Percentiles rank a stretch among this genome's conserved stretches.
Evolutionary conservation across 2,888 invertebrate genomes (phyloP).

Genomic region (Cataglyphis livida): DNA sequence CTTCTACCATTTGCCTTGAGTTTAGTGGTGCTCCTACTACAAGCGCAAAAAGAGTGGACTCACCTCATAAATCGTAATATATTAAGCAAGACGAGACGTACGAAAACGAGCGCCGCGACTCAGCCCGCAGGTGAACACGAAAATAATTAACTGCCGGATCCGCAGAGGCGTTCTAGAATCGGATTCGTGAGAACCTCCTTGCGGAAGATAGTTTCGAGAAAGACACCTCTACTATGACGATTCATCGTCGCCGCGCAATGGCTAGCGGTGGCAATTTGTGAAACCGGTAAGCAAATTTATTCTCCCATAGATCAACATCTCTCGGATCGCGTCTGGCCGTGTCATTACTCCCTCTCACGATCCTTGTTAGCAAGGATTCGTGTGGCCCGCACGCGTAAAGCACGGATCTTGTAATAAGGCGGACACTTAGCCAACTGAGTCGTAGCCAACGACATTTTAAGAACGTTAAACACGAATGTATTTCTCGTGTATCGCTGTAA

Average conservation of each 20-base stretch:
- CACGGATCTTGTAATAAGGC: slow-evolving; percentile 72
- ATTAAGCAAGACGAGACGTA: slow-evolving; percentile 46
- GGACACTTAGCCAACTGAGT: slow-evolving; percentile 62
- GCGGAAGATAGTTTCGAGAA: slow-evolving; percentile 52
- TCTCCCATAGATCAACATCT: slow-evolving; percentile 74
- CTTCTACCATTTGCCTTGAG: background rate
- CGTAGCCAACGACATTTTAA: slow-evolving; percentile 57
- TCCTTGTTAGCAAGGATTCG: slow-evolving; percentile 79
- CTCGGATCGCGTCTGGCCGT: slow-evolving; percentile 81
- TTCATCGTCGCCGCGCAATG: slow-evolving; percentile 67
- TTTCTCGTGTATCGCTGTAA: slow-evolving; percentile 60
- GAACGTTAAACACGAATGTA: background rate
- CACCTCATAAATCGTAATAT: slow-evolving; percentile 34
- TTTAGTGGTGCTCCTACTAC: background rate
- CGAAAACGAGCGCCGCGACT: slow-evolving; percentile 47
- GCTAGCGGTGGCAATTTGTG: slow-evolving; percentile 66
- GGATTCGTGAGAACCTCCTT: slow-evolving; percentile 45
- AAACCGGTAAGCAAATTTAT: slow-evolving; percentile 83
- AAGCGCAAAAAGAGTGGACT: slow-evolving; percentile 9
- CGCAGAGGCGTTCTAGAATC: slow-evolving; percentile 40
- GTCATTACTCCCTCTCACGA: slow-evolving; percentile 83
- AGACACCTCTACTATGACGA: slow-evolving; percentile 52
- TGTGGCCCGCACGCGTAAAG: slow-evolving; percentile 65
- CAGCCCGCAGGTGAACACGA: slow-evolving; percentile 30
- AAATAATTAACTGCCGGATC: slow-evolving; percentile 60